Conservation (phyloP, 30 jellyfish, hydroid and myxozoan species). For the Sanderia malayensis region DNA sequence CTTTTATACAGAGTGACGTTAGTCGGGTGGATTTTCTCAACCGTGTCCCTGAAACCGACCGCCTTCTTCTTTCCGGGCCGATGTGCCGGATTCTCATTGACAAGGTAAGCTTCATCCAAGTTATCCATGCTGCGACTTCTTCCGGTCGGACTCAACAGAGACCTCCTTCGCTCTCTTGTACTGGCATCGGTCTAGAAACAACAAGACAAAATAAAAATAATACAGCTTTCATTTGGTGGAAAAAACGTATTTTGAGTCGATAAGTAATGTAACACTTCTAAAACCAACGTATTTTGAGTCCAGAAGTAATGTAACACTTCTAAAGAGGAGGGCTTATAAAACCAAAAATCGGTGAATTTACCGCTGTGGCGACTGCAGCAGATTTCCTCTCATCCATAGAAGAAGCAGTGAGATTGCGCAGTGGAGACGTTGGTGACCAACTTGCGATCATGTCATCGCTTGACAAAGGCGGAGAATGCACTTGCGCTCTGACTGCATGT, state of each 20-base stretch:
- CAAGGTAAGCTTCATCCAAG: conserved; percentile 19
- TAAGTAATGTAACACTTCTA: no score
- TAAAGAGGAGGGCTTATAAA: no score
- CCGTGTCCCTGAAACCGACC: conserved; percentile 65
- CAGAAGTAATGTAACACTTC: no score
- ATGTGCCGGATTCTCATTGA: not conserved
- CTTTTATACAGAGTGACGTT: conserved; percentile 14
- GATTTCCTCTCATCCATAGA: no score
- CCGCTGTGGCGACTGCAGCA: no score
- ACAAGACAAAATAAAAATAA: no score
- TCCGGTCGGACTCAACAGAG: conserved; percentile 1
- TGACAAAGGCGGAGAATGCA: conserved; percentile 56
- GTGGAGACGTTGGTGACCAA: conserved; percentile 68
- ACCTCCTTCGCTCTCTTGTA: not conserved
- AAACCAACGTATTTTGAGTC: no score
- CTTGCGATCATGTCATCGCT: conserved; percentile 40
- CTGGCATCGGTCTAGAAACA: not conserved
- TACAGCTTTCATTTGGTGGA: not conserved
- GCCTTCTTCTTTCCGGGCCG: conserved; percentile 39
- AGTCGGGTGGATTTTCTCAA: conserved; percentile 48
- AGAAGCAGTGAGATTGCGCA: conserved; percentile 19
- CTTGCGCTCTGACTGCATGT: conserved; percentile 43
- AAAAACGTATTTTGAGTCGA: no score
- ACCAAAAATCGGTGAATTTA: not conserved
- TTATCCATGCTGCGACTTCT: conserved; percentile 51